Evolutionary conservation across 1,140 invertebrate genomes (phyloP), one percentile per base, ranked within the genome.

Genomic region (Drosophila jambulina): DNA sequence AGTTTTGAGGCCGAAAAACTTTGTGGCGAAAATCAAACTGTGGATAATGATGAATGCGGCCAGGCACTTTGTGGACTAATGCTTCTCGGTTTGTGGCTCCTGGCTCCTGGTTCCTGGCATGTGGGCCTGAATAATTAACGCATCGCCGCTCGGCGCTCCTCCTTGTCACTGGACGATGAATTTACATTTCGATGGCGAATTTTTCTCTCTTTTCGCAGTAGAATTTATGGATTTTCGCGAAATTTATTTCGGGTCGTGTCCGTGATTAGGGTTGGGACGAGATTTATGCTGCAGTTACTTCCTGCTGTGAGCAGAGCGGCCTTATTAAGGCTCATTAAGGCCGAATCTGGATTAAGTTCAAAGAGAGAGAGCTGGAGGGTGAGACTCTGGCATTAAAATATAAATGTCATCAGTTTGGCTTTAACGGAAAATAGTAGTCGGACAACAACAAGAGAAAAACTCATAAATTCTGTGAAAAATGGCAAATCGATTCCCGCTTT

Each of bases 381-480:
- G 53, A 7, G 56, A 42, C 48, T 38, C 53, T 27, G 53, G 27
- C 72, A 75, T 85, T 85, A 84, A 84, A 90, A 88, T 68, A 78
- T 70, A 90, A 74, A 72, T 75, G 57, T 69, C 38, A 82, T 61
- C 58, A 65, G 64, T 65, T 67, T 40, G 57, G 21, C 32, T 64
- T 43, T 46, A 49, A 45, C 40, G 43, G 34, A 75, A 77, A 79
- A 62, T 48, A 65, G 59, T 46, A 43, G 43, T 53, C 62, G 59
- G 34, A 49, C 46, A 7, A 12, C 46, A 43, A 53, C 51, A 49
- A 58, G 17, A 49, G 45, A n/a, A 62, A 88, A 88, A 90, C 78
- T 88, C 85, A 90, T 90, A 90, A 90, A 90, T 90, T 90, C 70
- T 68, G 75, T 80, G 61, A 90, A 90, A 90, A 90, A 90, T 90